Percentiles rank a stretch among this genome's conserved stretches.
phyloP scores from a whole-genome alignment of 1,140 invertebrate species.

The Drosophila ogumai region DNA sequence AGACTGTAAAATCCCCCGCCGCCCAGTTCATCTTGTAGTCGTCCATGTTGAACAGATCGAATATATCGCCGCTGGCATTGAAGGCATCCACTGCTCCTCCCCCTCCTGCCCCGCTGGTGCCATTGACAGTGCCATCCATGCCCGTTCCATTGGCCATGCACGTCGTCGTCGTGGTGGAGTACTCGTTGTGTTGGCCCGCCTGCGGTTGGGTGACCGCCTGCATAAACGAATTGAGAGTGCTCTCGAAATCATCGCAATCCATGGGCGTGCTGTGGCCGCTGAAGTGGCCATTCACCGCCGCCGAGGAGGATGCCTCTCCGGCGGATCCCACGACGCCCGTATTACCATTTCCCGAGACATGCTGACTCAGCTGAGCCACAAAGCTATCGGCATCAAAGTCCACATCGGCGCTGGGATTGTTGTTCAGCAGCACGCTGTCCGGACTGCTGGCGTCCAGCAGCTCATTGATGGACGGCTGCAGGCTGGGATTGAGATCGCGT shows the following conservation, averaged over 20 bases:
- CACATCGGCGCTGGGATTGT: conserved; percentile 65
- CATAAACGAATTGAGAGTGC: conserved; percentile 78
- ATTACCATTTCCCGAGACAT: conserved; percentile 49
- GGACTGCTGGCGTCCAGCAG: conserved; percentile 73
- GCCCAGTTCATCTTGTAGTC: conserved; percentile 85
- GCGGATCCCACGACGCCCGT: conserved; percentile 21
- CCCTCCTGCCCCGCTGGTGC: conserved; percentile 2
- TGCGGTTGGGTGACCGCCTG: conserved; percentile 68
- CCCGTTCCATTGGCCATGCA: conserved; percentile 33
- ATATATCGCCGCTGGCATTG: conserved; percentile 72
- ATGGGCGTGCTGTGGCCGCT: conserved; percentile 69
- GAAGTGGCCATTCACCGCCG: conserved; percentile 61
- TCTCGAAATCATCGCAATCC: conserved; percentile 84
- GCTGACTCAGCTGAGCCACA: conserved; percentile 76
- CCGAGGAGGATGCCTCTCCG: conserved; percentile 32
- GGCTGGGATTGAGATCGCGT: conserved; percentile 79
- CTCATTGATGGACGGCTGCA: conserved; percentile 81
- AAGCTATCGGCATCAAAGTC: conserved; percentile 80
- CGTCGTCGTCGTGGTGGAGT: conserved; percentile 19
- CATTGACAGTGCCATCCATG: conserved; percentile 8
- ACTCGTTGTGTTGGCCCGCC: conserved; percentile 53
- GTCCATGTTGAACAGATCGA: conserved; percentile 84
- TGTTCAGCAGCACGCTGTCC: conserved; percentile 67
- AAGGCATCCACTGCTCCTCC: conserved; percentile 68
- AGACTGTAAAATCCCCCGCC: conserved; percentile 82